phyloP scores from a whole-genome alignment of 2,888 invertebrate species.

The Phaedon cochleariae region DNA sequence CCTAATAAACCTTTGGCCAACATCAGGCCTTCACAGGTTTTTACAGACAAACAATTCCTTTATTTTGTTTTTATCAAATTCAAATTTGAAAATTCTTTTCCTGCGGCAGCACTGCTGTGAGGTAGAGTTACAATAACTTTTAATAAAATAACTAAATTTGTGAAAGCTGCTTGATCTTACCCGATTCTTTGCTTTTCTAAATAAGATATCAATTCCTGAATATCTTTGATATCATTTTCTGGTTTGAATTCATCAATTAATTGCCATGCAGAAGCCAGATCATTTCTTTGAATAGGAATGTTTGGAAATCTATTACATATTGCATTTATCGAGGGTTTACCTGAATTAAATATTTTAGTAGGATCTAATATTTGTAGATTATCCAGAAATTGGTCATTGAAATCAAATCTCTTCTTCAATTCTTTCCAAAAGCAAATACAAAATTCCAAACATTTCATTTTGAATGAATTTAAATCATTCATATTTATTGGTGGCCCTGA shows the following conservation, averaged over 20 bases:
- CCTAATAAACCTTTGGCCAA: conserved; percentile 3
- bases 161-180: conserved; percentile 1
- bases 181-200: conserved; percentile 1
- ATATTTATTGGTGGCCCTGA: neutral
- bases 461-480: neutral
- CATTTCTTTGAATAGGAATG: conserved; percentile 4
- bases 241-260: conserved; percentile 11
- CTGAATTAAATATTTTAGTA: conserved; percentile 2
- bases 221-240: conserved; percentile 4
- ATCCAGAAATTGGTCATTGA: conserved; percentile 2
- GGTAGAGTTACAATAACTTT: conserved; percentile 9
- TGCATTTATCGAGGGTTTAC: conserved; percentile 4
- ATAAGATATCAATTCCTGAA: neutral
- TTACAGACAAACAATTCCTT: neutral
- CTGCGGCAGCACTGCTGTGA: conserved; percentile 3
- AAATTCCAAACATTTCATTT: conserved; percentile 1
- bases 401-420: conserved; percentile 1
- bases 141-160: neutral
- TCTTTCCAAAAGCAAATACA: conserved; percentile 3
- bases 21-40: conserved; percentile 10
- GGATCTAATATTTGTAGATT: conserved; percentile 10
- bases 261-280: conserved; percentile 3
- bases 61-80: conserved; percentile 9
- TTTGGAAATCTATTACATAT: conserved; percentile 8
- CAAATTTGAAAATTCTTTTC: conserved; percentile 3